These are phyloP conservation scores for Hymenochirus boettgeri DNA, from an alignment of 2,113 vertebrate genomes.

Conservation along the genomic window DNA sequence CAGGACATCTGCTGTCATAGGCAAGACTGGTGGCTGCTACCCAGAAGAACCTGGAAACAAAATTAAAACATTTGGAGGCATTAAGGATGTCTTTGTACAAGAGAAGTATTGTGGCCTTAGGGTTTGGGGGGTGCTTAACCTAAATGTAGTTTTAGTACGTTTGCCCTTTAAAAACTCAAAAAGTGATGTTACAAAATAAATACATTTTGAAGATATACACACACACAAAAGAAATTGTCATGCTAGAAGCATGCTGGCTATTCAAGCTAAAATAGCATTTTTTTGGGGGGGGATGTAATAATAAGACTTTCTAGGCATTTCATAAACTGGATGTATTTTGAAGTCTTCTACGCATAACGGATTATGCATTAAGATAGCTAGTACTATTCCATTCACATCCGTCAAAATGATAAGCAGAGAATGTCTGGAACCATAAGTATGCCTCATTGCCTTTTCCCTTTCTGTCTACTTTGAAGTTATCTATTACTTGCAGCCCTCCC, in stretches of 20 bases:
- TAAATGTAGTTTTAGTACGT: too few species aligned
- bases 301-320: conserved; percentile 34
- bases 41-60: too few species aligned
- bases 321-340: conserved; percentile 34
- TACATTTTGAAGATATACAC: too few species aligned
- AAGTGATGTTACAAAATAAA: too few species aligned
- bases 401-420: conserved; percentile 45
- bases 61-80: too few species aligned
- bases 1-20: too few species aligned
- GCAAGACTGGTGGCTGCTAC: too few species aligned
- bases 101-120: too few species aligned
- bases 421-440: conserved; percentile 36
- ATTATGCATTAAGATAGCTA: conserved; percentile 38
- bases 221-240: too few species aligned
- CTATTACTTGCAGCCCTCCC: conserved; percentile 42
- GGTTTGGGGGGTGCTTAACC: too few species aligned
- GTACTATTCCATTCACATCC: conserved; percentile 44
- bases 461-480: conserved; percentile 48
- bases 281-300: not conserved
- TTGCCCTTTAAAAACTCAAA: too few species aligned
- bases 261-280: not conserved
- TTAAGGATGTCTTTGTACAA: too few species aligned
- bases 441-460: conserved; percentile 42
- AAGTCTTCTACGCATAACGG: conserved; percentile 35
- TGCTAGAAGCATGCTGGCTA: not conserved